A percentile compares a stretch with the other conserved stretches of the same genome.
Evolutionary conservation across 2,888 invertebrate genomes (phyloP).

Genomic region (Malthinus flaveolus): DNA sequence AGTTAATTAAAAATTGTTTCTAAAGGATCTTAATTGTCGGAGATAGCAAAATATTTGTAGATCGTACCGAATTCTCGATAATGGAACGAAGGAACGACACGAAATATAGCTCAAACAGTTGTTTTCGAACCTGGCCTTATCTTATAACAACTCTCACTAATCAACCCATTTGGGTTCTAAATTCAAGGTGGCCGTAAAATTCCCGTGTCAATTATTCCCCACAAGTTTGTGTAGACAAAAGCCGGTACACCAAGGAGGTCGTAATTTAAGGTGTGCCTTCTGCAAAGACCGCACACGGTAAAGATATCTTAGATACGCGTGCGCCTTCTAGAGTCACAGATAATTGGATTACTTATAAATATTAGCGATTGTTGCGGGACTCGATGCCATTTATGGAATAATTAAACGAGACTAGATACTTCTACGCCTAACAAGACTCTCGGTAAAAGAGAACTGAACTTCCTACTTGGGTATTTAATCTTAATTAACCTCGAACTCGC

Average conservation of each 20-base stretch:
- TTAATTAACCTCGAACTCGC: no score
- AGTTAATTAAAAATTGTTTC: background rate
- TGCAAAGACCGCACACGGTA: conserved; percentile 50
- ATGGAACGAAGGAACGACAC: conserved; percentile 12
- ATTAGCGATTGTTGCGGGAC: conserved; percentile 39
- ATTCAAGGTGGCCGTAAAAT: conserved; percentile 44
- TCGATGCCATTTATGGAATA: conserved; percentile 43
- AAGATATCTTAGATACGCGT: conserved; percentile 45
- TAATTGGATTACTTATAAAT: conserved; percentile 42
- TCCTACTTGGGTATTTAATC: no score
- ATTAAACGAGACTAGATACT: conserved; percentile 34
- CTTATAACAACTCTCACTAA: conserved; percentile 35
- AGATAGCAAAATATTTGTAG: conserved; percentile 4
- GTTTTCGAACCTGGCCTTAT: conserved; percentile 29
- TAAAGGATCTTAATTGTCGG: background rate
- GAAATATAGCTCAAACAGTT: conserved; percentile 23
- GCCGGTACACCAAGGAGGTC: conserved; percentile 43
- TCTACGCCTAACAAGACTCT: background rate
- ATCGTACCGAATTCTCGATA: background rate
- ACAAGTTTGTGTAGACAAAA: conserved; percentile 43
- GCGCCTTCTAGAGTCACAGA: conserved; percentile 36
- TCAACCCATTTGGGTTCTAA: conserved; percentile 34
- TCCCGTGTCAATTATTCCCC: conserved; percentile 47
- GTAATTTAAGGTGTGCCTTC: conserved; percentile 48
- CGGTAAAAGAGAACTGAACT: no score